Evolutionary conservation across 1,140 invertebrate species (phyloP), one percentile per base, ranked within the genome.

Genomic region (Lanistes nyassanus): DNA sequence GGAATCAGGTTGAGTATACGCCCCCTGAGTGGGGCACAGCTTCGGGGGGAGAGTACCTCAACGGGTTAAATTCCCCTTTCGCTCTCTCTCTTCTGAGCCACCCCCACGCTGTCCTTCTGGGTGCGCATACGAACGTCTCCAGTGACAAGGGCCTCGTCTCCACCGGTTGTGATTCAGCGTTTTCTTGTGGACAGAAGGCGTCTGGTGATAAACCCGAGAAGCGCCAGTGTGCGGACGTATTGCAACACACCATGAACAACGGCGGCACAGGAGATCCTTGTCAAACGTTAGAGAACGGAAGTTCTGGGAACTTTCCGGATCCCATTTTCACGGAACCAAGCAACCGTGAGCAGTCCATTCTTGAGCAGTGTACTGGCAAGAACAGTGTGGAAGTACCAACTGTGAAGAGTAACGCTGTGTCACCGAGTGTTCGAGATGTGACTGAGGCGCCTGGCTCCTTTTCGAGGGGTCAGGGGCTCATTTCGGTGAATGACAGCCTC

Each of bases 21-120:
- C 68, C 68, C n/a, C 70, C 70, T 21, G 34, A 72, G 9, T 37
- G 56, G 70, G 56, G 70, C 56, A 60, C 42, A 36, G 36, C 36
- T 23, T 21, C 56, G n/a, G 56, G 31, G 3, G 56, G 34, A 31
- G 70, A 72, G 70, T 58, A 56, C 70, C 36, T 72, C 70, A 72
- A 72, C 56, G 70, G 70, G 0, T 26, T 72, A n/a, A 72, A 72
- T 55, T 58, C 70, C 19, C 70, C 70, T 23, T 72, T 34, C 51
- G 55, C 56, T 13, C 55, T 72, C 2, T 26, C 21, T 13, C 23
- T 62, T n/a, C 31, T 62, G 21, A 29, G 11, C 16, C 23, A 34
- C 23, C 36, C 55, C 21, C 19, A 42, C 70, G 26, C 21, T 56
- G 34, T 56, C 19, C 11, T 31, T 23, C 56, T 26, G 11, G 29